A percentile compares a stretch with the other conserved stretches of the same genome.
Conservation (phyloP, 2,797 vertebrate species). For the Saxicola maurus region DNA sequence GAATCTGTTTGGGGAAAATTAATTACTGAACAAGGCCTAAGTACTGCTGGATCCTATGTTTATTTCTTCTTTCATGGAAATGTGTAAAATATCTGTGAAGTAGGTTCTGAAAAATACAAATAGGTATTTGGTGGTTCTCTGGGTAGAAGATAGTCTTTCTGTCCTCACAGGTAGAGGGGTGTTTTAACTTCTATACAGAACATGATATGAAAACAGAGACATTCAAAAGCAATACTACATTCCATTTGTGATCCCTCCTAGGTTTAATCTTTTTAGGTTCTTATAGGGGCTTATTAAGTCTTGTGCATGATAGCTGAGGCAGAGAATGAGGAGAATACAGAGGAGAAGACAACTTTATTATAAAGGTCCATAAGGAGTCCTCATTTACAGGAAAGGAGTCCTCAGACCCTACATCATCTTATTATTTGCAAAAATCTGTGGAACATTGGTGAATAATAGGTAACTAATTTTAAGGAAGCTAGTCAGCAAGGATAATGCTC, state of each 20-base stretch:
- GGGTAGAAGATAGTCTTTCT: neutral
- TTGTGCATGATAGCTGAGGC: neutral
- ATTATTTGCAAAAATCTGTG: conserved; percentile 2
- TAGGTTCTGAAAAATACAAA: neutral
- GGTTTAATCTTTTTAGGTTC: neutral
- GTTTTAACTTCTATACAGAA: neutral
- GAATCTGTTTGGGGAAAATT: neutral
- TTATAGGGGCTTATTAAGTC: neutral
- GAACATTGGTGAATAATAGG: neutral
- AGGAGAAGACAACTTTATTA: neutral
- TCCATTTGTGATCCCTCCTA: neutral
- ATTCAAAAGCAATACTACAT: neutral
- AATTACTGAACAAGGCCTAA: neutral
- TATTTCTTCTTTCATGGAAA: neutral
- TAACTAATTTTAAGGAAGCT: conserved; percentile 26
- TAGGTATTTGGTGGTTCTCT: neutral
- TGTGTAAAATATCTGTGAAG: neutral
- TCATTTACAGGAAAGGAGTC: neutral
- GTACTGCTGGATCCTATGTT: neutral
- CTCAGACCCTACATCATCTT: neutral
- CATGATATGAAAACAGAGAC: neutral
- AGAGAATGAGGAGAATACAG: neutral
- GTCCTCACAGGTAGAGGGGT: neutral
- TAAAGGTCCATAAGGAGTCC: neutral
- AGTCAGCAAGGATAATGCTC: neutral